Evolutionary conservation across 1,140 invertebrate species (phyloP), one percentile per base, ranked within the genome.

Genomic region (Drosophila guanche): DNA sequence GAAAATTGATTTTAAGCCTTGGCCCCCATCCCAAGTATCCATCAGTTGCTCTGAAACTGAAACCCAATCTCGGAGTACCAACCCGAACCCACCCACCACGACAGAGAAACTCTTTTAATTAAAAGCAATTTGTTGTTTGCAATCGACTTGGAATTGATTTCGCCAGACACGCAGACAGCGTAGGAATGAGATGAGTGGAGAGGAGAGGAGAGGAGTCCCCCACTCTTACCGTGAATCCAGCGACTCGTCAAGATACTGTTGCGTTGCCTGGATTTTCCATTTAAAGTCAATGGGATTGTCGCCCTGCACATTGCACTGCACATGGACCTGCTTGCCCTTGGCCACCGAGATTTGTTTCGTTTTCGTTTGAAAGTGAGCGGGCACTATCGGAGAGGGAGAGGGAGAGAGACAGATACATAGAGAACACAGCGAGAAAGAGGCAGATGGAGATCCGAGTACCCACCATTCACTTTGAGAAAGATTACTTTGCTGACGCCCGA

Each of bases 281-380:
- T 94, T 94, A 53, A 98, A 95, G 85, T 96, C 96, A 40, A 98
- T 93, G 0, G 97, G 97, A 67, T 95, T 95, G 90, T 99, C 97
- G 4, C 97, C 97, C 29, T 96, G 94, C 0, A 97, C 97, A 51
- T 96, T 95, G 91, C 97, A 98, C 61, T 97, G 95, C 40, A 98
- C 91, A 92, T 94, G 95, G 51, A 94, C 96, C 91, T 94, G 95
- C 90, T 94, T 96, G 62, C 93, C 96, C 45, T 95, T 95, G 14
- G 94, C 94, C 51, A 95, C 95, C 65, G 95, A 95, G 33, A 95
- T 93, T 88, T 95, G 95, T 77, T 95, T 95, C 46, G 93, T 94
- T 93, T 97, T 95, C 92, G 95, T 95, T 80, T 95, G 93, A 86
- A 98, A 97, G 81, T 96, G 94, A 1, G 96, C 96, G 7, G 96